Base-by-base conservation (phyloP, 2,113 vertebrate genomes). In the Rhabdomys dilectus region DNA sequence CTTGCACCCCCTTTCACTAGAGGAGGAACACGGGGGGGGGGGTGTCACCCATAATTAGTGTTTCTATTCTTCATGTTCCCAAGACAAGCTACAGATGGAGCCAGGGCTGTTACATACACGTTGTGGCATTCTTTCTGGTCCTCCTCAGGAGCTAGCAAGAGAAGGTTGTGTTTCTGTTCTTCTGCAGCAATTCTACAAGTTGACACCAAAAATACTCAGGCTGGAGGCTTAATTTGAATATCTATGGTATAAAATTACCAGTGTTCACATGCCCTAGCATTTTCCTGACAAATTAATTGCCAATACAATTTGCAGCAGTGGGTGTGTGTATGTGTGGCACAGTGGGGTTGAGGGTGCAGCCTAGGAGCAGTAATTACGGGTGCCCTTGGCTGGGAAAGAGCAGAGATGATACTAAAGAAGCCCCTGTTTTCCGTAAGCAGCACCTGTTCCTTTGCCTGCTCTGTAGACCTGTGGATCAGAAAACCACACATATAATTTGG, bases 281-380 rank as follows among this genome's bases (percentile, higher is more conserved):
- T 97, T 98, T 88, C 95, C 95, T 97, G 98, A 97, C 97, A 97
- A 98, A 98, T 97, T 98, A 98, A 98, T 98, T 98, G 95, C 95
- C 92, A 97, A 94, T 91, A 98, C 82, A 97, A 94, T 96, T 97
- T 94, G 80, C 89, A 89, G 88, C 86, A 88, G 93, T 2, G 73
- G 82, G 88, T 73, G 64, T 88, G 72, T 45, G 56, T 84, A 31
- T 75, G 92, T 56, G 77, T 66, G 85, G 94, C 62, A 51, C 66
- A 73, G 93, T 56, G 58, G 86, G 96, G 90, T 96, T 92, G 92
- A 51, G 24, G 39, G 96, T 95, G 97, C 96, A 97, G 96, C 78
- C 53, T 93, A 56, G 1, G 26, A 88, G 90, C 93, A 85, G 84
- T 97, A 97, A 97, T 98, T 97, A 97, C 4, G 68, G 95, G 93